These are phyloP conservation scores for Hippasteria phrygiana DNA, from an alignment of 53 echinoderm and acorn worm genomes.

Conservation along the genomic window DNA sequence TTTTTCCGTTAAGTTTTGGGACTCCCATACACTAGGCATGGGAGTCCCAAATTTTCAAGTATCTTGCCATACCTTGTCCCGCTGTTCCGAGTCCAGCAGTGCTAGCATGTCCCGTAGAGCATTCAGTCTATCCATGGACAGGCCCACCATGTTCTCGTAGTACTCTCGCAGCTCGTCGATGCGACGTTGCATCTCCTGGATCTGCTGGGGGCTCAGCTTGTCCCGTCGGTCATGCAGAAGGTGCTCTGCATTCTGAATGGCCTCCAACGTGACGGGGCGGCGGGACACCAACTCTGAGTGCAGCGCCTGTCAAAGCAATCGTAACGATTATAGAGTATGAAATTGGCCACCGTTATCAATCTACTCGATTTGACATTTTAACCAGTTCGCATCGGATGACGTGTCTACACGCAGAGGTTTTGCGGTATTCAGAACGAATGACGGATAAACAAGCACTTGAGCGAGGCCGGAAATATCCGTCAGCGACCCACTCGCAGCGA, in stretches of 20 bases:
- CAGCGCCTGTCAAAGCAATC: constrained; percentile 69
- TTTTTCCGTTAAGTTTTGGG: too few relatives aligned
- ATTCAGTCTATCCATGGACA: constrained; percentile 86
- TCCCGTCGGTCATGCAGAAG: constrained; percentile 88
- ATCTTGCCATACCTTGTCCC: constrained; percentile 73
- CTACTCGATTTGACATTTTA: too few relatives aligned
- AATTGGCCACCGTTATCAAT: too few relatives aligned
- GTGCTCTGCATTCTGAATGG: constrained; percentile 90
- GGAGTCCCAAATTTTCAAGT: too few relatives aligned
- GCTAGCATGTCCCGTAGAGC: constrained; percentile 77
- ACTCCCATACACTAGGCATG: too few relatives aligned
- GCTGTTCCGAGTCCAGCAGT: constrained; percentile 78
- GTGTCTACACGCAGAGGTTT: too few relatives aligned
- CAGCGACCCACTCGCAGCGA: too few relatives aligned
- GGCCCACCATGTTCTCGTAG: constrained; percentile 86
- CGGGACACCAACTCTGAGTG: constrained; percentile 81
- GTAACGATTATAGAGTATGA: too few relatives aligned
- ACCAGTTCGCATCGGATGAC: too few relatives aligned
- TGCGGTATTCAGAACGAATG: too few relatives aligned
- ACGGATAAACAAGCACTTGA: too few relatives aligned
- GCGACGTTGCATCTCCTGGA: constrained; percentile 82
- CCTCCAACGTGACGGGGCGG: constrained; percentile 82
- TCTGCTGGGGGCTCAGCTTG: constrained; percentile 88
- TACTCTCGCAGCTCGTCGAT: constrained; percentile 89
- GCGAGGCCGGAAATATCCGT: too few relatives aligned